Base-by-base conservation (phyloP, 2,888 invertebrate species). In the Xylocampa areola region DNA sequence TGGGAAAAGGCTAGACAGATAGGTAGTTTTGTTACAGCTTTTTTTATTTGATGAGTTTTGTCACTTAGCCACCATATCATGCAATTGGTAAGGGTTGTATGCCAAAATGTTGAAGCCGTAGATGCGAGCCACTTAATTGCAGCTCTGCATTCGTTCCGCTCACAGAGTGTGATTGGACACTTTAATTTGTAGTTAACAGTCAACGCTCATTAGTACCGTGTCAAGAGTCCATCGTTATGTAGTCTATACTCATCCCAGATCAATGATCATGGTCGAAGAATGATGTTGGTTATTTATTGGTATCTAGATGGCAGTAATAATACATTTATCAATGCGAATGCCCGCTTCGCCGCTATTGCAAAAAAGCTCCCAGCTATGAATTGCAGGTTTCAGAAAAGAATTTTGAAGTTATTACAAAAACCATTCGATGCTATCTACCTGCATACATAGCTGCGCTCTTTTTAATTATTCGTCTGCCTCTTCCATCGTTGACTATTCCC, bases 121-220 rank as follows among this genome's bases (percentile, higher is more conserved):
- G 65, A 52, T 67, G 69, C 49, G 55, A 73, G 76, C 67, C 54
- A 62, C 71, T 77, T 75, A 74, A 67, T 68, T 73, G 70, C 61
- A 64, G 57, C 63, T 57, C 53, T 44, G 49, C 60, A 58, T 55
- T 72, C 40, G 53, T 53, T 51, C 50, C 52, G 41, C 37, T 50
- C 48, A 39, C 29, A 32, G 41, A 51, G n/a, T 54, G 58, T 63
- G 73, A 64, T 78, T 49, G 62, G 59, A 66, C 59, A 66, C 44
- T 45, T 75, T 74, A 71, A 71, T 79, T 79, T 72, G 75, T 67
- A 75, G 53, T 62, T 69, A 68, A 54, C 62, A 53, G 62, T 54
- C 55, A 57, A 36, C 39, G 48, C 37, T 53, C 43, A 59, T 52
- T 41, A 37, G 13, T n/a, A 49, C 11, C 45, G 21, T 27, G 27